A percentile compares a stretch with the other conserved stretches of the same genome.
phyloP scores from a whole-genome alignment of 2,113 vertebrate genomes.

The Ictalurus punctatus region DNA sequence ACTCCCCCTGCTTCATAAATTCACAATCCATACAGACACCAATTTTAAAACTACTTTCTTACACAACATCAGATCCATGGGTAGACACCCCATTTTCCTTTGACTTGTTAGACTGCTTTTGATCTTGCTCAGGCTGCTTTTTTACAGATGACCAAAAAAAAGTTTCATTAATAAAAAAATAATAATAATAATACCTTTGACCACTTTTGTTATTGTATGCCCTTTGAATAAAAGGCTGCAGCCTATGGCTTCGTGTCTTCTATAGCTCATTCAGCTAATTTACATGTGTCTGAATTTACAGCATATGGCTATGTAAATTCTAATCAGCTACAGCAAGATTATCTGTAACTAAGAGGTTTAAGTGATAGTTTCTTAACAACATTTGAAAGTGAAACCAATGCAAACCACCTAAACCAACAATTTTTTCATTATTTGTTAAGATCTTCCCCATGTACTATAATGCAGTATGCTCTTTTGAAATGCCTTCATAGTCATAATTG shows the following conservation, averaged over 20 bases:
- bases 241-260: slow-evolving; percentile 15
- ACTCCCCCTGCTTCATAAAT: slow-evolving; percentile 58
- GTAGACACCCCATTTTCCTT: slow-evolving; percentile 42
- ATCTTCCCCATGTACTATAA: not conserved
- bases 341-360: not conserved
- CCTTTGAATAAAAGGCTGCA: slow-evolving; percentile 62
- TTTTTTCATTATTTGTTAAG: not conserved
- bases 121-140: slow-evolving; percentile 22
- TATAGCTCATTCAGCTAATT: not conserved
- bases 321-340: not conserved
- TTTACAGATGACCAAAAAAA: slow-evolving; percentile 65
- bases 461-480: not conserved
- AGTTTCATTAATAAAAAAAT: slow-evolving; percentile 44
- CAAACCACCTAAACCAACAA: not conserved
- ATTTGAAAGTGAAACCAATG: not conserved
- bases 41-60: slow-evolving; percentile 39
- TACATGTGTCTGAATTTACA: not conserved
- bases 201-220: slow-evolving; percentile 43
- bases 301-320: not conserved
- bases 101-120: slow-evolving; percentile 50
- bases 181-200: slow-evolving; percentile 31
- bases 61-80: slow-evolving; percentile 15
- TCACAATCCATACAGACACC: slow-evolving; percentile 12
- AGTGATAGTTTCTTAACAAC: not conserved
- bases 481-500: not conserved